Conservation (phyloP, 2,888 invertebrate species). For the Molorchus minor region DNA sequence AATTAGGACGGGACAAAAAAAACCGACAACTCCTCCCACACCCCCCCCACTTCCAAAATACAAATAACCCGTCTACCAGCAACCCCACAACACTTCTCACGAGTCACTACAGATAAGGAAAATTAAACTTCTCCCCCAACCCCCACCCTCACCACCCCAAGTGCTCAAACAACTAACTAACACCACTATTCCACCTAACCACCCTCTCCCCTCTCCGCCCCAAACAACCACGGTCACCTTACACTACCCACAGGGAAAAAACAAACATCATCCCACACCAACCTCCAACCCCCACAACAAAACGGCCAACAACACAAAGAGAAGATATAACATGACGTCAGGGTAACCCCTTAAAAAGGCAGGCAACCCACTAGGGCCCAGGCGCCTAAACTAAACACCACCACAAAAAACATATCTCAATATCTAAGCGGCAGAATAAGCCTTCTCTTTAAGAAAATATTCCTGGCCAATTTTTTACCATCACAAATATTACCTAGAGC, state of each 20-base stretch:
- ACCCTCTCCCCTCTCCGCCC: too few species aligned
- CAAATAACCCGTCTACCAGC: conserved; percentile 1
- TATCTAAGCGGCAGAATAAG: conserved; percentile 21
- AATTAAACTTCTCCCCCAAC: not conserved
- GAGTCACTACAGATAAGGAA: not conserved
- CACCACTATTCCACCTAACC: too few species aligned
- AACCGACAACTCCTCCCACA: conserved; percentile 12
- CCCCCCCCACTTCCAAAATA: conserved; percentile 10
- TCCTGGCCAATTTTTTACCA: conserved; percentile 6
- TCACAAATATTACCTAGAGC: conserved; percentile 26
- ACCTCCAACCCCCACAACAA: too few species aligned
- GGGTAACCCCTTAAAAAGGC: not conserved
- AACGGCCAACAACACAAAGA: too few species aligned
- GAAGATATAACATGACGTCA: too few species aligned
- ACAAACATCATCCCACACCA: too few species aligned
- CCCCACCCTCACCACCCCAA: not conserved
- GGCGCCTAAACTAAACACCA: not conserved
- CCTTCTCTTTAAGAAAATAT: conserved; percentile 13
- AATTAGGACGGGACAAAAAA: conserved; percentile 28
- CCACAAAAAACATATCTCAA: conserved; percentile 25
- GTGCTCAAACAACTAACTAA: too few species aligned
- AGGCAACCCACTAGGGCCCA: not conserved
- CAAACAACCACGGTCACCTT: too few species aligned
- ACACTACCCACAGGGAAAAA: too few species aligned
- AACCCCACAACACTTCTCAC: conserved; percentile 25